Percentiles rank a stretch among this genome's conserved stretches.
phyloP scores from a whole-genome alignment of 2,888 invertebrate genomes.

The Sinodicranocentrus sp. region DNA sequence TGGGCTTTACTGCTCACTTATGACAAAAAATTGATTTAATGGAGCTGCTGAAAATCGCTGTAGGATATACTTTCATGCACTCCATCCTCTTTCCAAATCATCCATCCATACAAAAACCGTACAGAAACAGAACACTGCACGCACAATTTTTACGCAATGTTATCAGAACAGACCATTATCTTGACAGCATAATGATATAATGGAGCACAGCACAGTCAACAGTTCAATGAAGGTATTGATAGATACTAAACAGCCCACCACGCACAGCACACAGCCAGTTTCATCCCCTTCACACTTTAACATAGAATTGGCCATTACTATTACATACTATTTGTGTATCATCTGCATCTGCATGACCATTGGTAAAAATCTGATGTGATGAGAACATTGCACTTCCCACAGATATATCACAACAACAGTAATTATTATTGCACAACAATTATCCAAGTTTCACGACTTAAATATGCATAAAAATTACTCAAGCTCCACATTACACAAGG shows the following conservation, averaged over 20 bases:
- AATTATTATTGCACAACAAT: slow-evolving; percentile 51
- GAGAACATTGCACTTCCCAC: slow-evolving; percentile 64
- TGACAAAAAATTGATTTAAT: slow-evolving; percentile 14
- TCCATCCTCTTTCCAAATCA: slow-evolving; percentile 3
- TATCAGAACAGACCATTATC: background rate
- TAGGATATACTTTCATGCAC: slow-evolving; percentile 5
- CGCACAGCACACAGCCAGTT: too few species aligned
- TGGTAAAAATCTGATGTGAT: slow-evolving; percentile 38
- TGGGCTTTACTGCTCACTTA: background rate
- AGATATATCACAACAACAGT: slow-evolving; percentile 15
- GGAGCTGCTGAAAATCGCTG: slow-evolving; percentile 19
- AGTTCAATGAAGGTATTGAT: background rate
- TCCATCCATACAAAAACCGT: background rate
- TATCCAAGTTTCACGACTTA: slow-evolving; percentile 47
- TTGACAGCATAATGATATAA: slow-evolving; percentile 26
- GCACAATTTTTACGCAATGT: slow-evolving; percentile 45
- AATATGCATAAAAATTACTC: slow-evolving; percentile 34
- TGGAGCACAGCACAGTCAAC: too few species aligned
- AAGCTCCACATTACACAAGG: slow-evolving; percentile 38
- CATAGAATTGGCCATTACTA: background rate
- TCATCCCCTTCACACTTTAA: background rate
- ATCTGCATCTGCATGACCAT: background rate
- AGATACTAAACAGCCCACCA: background rate
- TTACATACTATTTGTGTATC: background rate
- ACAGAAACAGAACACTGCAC: too few species aligned